phyloP scores from a whole-genome alignment of 2,113 vertebrate species.

The Pluvialis apricaria region DNA sequence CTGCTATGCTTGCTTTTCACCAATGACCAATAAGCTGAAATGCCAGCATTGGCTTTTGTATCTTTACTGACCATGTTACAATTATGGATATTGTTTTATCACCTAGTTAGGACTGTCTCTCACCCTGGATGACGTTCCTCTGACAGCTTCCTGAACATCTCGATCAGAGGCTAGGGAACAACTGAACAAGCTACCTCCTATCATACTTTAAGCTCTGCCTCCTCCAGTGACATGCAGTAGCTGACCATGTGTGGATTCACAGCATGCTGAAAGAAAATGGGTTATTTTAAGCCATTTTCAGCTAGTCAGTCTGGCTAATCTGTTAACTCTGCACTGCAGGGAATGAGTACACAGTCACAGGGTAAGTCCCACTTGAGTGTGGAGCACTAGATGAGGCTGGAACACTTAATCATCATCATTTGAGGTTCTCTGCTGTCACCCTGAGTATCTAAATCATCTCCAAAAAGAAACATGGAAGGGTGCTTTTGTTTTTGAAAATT shows the following conservation, averaged over 20 bases:
- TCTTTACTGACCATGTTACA: background rate
- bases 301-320: background rate
- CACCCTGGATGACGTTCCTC: background rate
- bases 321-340: background rate
- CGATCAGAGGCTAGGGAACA: background rate
- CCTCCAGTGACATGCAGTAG: background rate
- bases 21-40: background rate
- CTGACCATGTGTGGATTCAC: background rate
- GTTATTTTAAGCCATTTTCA: conserved; percentile 26
- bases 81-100: background rate
- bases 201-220: background rate
- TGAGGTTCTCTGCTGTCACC: background rate
- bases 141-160: background rate
- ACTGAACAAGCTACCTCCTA: background rate
- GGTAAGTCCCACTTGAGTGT: background rate
- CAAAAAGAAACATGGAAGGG: background rate
- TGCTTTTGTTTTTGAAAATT: background rate
- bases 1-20: background rate
- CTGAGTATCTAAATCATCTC: background rate
- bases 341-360: background rate
- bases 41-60: background rate
- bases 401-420: background rate
- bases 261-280: background rate
- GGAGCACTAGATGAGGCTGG: background rate
- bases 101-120: background rate